These are phyloP conservation scores for Dicentrarchus labrax DNA, from an alignment of 2,113 vertebrate genomes.

Conservation along the genomic window DNA sequence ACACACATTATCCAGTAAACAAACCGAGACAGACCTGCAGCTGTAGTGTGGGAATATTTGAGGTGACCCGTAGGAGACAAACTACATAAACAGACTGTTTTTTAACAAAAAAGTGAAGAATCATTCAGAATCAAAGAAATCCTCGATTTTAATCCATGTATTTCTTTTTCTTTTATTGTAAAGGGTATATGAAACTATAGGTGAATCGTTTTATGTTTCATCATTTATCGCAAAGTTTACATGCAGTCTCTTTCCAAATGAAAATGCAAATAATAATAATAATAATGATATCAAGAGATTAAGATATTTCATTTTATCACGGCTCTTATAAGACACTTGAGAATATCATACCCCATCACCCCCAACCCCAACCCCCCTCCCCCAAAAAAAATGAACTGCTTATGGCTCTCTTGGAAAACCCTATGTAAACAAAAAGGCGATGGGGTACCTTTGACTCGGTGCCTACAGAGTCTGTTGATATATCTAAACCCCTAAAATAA, in stretches of 20 bases:
- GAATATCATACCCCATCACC: conserved; percentile 65
- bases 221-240: conserved; percentile 85
- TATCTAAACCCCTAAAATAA: conserved; percentile 75
- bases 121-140: conserved; percentile 75
- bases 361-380: conserved; percentile 18
- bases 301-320: conserved; percentile 73
- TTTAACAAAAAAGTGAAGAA: conserved; percentile 17
- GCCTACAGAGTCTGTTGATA: conserved; percentile 68
- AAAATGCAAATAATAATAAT: conserved; percentile 80
- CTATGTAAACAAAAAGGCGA: conserved; percentile 78
- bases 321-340: conserved; percentile 80
- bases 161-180: conserved; percentile 85
- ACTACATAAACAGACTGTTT: neutral
- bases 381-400: conserved; percentile 66
- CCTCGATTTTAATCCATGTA: conserved; percentile 65
- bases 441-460: conserved; percentile 64
- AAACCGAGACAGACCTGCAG: neutral
- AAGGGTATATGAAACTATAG: conserved; percentile 88
- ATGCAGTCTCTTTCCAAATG: conserved; percentile 86
- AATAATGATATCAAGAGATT: conserved; percentile 70
- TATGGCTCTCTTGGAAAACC: conserved; percentile 80
- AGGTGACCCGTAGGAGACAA: neutral
- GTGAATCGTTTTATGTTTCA: conserved; percentile 81
- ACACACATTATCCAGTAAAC: neutral
- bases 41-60: neutral